Conservation (phyloP, 2,888 invertebrate genomes). For the Leptinotarsa rubiginosa region DNA sequence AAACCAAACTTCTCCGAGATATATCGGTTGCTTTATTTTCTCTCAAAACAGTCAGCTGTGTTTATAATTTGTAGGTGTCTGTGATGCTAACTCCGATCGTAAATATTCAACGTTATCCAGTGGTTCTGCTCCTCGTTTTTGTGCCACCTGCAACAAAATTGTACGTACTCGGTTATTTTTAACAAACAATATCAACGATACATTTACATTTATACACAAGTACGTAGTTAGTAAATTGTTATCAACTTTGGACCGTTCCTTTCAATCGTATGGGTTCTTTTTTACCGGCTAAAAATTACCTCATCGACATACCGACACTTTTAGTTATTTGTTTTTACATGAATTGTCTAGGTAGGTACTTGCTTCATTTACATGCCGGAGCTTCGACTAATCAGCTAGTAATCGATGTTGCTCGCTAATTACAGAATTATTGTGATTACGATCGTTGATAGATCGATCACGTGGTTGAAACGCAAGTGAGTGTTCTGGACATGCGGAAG, state of each 20-base stretch:
- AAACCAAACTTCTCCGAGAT: conserved; percentile 1
- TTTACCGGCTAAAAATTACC: not conserved
- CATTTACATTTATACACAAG: not conserved
- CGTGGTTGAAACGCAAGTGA: no score
- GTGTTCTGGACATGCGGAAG: no score
- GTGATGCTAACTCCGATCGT: not conserved
- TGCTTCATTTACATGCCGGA: not conserved
- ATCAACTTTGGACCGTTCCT: conserved; percentile 1
- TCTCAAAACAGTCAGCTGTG: conserved; percentile 31
- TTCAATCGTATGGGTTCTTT: not conserved
- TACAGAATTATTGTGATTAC: no score
- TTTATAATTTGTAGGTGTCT: not conserved
- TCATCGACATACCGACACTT: not conserved
- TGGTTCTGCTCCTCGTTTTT: not conserved
- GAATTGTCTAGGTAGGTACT: not conserved
- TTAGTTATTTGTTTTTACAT: not conserved
- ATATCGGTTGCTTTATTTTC: conserved; percentile 19
- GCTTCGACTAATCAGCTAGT: not conserved
- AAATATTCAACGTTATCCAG: not conserved
- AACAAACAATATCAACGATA: not conserved
- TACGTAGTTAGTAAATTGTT: not conserved
- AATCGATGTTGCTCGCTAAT: not conserved
- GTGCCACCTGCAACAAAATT: not conserved
- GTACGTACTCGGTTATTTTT: not conserved
- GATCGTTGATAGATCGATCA: no score